A percentile compares a stretch with the other conserved stretches of the same genome.
Evolutionary conservation across 2,888 invertebrate species (phyloP).

Genomic region (Melangyna quadrimaculata): DNA sequence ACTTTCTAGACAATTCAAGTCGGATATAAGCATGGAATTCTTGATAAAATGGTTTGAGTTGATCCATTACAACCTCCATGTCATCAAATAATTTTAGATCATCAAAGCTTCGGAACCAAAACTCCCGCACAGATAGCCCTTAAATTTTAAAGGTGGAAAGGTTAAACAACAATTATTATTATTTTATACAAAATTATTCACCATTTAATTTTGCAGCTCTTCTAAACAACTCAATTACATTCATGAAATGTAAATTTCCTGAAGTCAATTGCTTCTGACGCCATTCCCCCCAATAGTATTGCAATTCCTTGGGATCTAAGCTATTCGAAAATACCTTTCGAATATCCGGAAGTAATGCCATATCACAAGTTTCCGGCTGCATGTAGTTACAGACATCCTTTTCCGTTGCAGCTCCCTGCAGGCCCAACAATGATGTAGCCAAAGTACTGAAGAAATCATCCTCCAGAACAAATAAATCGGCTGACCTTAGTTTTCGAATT

Average conservation of each 20-base stretch:
- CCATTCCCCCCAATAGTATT: conserved; percentile 89
- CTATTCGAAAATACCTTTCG: conserved; percentile 77
- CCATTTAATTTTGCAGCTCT: conserved; percentile 86
- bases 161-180: too few relatives aligned
- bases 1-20: conserved; percentile 84
- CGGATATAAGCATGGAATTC: conserved; percentile 91
- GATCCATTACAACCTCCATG: conserved; percentile 85
- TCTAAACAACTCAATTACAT: conserved; percentile 85
- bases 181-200: too few relatives aligned
- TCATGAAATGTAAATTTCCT: conserved; percentile 82
- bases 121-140: conserved; percentile 46
- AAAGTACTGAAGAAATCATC: conserved; percentile 78
- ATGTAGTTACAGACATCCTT: conserved; percentile 82
- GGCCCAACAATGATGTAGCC: conserved; percentile 75
- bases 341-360: conserved; percentile 76
- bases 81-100: conserved; percentile 85
- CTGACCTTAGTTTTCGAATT: conserved; percentile 75
- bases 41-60: conserved; percentile 88
- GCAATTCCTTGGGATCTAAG: conserved; percentile 86
- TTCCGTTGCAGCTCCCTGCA: conserved; percentile 76
- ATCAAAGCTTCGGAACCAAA: conserved; percentile 79
- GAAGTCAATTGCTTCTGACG: conserved; percentile 82
- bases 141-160: too few relatives aligned
- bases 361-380: conserved; percentile 63
- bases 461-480: conserved; percentile 77